A percentile compares a stretch with the other conserved stretches of the same genome.
These are phyloP conservation scores for Lerista edwardsae DNA, from an alignment of 2,797 vertebrate species.

Conservation along the genomic window DNA sequence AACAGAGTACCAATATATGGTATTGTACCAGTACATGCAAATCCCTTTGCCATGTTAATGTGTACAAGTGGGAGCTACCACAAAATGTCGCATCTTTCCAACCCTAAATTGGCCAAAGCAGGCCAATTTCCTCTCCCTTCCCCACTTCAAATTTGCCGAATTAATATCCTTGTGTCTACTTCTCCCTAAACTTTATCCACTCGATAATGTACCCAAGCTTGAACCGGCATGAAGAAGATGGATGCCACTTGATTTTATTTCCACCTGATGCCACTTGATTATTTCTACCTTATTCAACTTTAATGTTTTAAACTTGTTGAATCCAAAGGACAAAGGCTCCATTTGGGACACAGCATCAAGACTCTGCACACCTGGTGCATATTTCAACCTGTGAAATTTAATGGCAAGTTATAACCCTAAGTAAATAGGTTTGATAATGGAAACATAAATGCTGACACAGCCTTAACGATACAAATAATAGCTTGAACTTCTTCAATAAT, in stretches of 20 bases:
- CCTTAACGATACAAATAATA: conserved; percentile 43
- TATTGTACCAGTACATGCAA: too few relatives aligned
- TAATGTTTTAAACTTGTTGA: not conserved
- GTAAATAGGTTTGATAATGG: conserved; percentile 54
- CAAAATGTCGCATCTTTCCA: too few relatives aligned
- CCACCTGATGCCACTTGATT: not conserved
- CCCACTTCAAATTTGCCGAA: not conserved
- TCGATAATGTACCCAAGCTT: not conserved
- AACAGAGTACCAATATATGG: too few relatives aligned
- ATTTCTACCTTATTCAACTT: not conserved
- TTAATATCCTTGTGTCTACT: not conserved
- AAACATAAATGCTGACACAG: conserved; percentile 56
- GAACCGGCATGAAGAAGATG: not conserved
- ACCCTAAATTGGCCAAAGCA: too few relatives aligned
- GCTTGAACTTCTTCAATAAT: conserved; percentile 40
- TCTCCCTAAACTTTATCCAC: not conserved
- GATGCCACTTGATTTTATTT: too few relatives aligned
- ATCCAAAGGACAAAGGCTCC: conserved; percentile 17
- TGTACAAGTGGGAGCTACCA: too few relatives aligned
- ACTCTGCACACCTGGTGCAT: not conserved
- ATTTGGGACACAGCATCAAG: conserved; percentile 46
- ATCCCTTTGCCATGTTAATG: too few relatives aligned
- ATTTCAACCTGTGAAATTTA: conserved; percentile 50
- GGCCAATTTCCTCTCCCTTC: not conserved
- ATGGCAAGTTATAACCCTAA: conserved; percentile 51